Evolutionary conservation across 2,888 invertebrate species (phyloP).

Genomic region (Ischnus inquisitorius): DNA sequence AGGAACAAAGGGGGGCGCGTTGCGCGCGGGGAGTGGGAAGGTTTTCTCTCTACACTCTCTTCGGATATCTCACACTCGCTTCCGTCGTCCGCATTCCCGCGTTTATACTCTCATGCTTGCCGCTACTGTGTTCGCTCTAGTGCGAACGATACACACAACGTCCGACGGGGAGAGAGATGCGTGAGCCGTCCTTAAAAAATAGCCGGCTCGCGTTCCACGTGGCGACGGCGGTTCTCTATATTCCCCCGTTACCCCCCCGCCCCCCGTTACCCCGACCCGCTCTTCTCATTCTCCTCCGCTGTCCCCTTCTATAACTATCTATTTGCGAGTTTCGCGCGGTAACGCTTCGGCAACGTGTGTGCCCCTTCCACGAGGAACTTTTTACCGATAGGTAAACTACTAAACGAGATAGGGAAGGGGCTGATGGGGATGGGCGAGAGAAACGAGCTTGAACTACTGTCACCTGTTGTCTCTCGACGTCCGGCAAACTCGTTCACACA

Average conservation of each 20-base stretch:
- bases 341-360: constrained; percentile 41
- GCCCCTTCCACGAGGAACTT: constrained; percentile 71
- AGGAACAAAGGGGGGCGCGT: no score
- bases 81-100: neutral
- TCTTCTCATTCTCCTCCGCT: constrained; percentile 33
- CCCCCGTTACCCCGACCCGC: no score
- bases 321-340: constrained; percentile 47
- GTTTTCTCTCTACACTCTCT: neutral
- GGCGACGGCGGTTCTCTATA: constrained; percentile 43
- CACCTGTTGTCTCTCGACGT: constrained; percentile 80
- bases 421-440: constrained; percentile 2
- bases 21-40: neutral
- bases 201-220: constrained; percentile 68
- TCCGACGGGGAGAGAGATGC: constrained; percentile 60
- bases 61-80: neutral
- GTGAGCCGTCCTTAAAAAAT: constrained; percentile 68
- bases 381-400: constrained; percentile 78
- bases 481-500: constrained; percentile 27
- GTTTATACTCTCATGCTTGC: neutral
- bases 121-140: neutral
- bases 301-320: constrained; percentile 34
- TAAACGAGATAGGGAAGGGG: constrained; percentile 71
- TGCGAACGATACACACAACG: neutral
- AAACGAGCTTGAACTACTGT: constrained; percentile 54
- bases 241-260: constrained; percentile 21